Evolutionary conservation across 2,113 vertebrate species (phyloP).

Genomic region (Chloropsis hardwickii): DNA sequence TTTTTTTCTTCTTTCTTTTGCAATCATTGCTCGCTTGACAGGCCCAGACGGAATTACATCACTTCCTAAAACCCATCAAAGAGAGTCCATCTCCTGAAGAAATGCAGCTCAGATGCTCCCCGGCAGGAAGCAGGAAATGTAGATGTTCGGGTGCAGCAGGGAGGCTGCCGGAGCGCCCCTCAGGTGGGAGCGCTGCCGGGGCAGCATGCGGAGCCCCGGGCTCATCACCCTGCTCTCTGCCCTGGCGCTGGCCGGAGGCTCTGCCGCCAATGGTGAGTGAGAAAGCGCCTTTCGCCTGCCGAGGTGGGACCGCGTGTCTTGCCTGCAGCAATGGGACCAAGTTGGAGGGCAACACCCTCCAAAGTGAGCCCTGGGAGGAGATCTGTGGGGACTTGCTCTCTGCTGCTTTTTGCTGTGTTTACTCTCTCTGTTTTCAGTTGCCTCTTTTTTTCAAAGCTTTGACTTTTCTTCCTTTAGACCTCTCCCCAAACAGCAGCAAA

Average conservation of each 20-base stretch:
- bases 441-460: not conserved
- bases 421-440: not conserved
- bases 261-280: conserved; percentile 71
- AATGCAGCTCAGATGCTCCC: conserved; percentile 75
- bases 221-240: not conserved
- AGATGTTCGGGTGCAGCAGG: conserved; percentile 50
- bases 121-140: conserved; percentile 88
- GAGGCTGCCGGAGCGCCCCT: conserved; percentile 39
- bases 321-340: conserved; percentile 25
- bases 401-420: not conserved
- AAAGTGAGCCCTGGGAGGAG: not conserved
- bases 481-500: not conserved
- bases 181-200: conserved; percentile 26
- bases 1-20: conserved; percentile 48
- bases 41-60: conserved; percentile 86
- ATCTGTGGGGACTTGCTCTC: conserved; percentile 45
- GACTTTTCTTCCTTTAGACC: not conserved
- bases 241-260: conserved; percentile 28
- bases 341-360: conserved; percentile 44
- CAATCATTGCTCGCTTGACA: conserved; percentile 81
- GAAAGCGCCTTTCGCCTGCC: not conserved
- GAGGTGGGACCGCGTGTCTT: not conserved
- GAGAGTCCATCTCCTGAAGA: conserved; percentile 74
- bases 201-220: conserved; percentile 50
- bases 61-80: conserved; percentile 85